Percentiles rank a stretch among this genome's conserved stretches.
Conservation (phyloP, 2,797 vertebrate genomes). For the Ctenochaetus hawaiiensis region DNA sequence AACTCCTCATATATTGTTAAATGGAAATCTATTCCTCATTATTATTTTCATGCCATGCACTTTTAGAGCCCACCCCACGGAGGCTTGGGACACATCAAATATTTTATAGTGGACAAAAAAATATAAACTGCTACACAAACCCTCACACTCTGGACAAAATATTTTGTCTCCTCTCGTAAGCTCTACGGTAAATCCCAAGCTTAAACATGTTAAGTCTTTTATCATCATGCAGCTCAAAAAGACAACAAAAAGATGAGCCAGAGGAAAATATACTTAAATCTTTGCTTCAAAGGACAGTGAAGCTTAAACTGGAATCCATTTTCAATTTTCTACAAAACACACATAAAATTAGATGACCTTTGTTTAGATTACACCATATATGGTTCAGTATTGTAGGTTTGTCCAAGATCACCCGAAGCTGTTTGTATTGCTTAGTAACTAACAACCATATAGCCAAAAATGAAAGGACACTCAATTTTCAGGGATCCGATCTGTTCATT, state of each 20-base stretch:
- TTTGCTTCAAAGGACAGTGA: neutral
- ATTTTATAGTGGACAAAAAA: neutral
- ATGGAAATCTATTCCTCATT: neutral
- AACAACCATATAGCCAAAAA: neutral
- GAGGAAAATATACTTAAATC: neutral
- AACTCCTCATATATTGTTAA: neutral
- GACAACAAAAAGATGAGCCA: neutral
- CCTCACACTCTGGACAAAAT: conserved; percentile 5
- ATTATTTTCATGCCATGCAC: neutral
- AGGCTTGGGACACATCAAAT: neutral
- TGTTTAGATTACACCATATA: neutral
- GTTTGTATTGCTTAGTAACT: neutral
- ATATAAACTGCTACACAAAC: neutral
- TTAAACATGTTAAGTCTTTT: conserved; percentile 3
- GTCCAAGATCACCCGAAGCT: neutral
- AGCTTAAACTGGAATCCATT: neutral
- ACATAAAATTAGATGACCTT: no score
- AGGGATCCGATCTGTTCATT: neutral
- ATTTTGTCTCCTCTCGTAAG: neutral
- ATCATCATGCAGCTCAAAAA: neutral
- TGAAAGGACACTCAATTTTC: neutral
- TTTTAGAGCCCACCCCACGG: neutral
- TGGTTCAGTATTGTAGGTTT: neutral
- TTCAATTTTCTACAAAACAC: neutral
- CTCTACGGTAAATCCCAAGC: neutral